Base-by-base conservation (phyloP, 2,113 vertebrate genomes). In the Tenrec ecaudatus region DNA sequence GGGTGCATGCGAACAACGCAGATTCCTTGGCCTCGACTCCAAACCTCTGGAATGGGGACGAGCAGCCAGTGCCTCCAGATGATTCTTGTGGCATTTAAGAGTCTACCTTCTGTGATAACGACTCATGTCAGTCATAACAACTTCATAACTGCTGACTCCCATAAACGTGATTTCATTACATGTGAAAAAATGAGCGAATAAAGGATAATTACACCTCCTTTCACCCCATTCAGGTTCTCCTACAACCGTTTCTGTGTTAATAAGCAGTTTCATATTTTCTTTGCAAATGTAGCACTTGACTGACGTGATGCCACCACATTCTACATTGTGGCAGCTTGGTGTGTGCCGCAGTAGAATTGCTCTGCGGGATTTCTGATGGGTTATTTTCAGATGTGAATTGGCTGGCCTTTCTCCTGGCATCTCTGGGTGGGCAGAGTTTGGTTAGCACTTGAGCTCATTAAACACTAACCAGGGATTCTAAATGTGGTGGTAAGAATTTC, bases 151-250 rank as follows among this genome's bases (percentile, higher is more conserved):
- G 7, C 40, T 71, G 86, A 92, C 40, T 38, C 33, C 31, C 31
- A 15, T 64, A 64, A 22, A 40, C 15, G 40, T 76, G 83, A 78
- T 8, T 79, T 73, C 36, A n/a, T 14, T 53, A 31, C 17, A 29
- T 6, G 15, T 66, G 60, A 78, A 43, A 60, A 94, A 36, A 40
- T 38, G 66, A 29, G 58, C 43, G 68, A 4, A 6, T 73, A 75
- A 90, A 89, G 27, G 64, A 64, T 29, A 58, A 78, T 38, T 92
- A 10, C 25, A 62, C 47, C 33, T 93, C 17, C 53, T 88, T 86
- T 66, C 76, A 68, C 81, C 64, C 40, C 36, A 38, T 90, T 77
- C 60, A 22, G 25, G 81, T 88, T 66, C 73, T 90, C 33, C 80
- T 43, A 38, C 20, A 80, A 66, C 36, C 3, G 20, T 85, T 85